Evolutionary conservation across 1,140 invertebrate species (phyloP).

Genomic region (Eupeodes corollae): DNA sequence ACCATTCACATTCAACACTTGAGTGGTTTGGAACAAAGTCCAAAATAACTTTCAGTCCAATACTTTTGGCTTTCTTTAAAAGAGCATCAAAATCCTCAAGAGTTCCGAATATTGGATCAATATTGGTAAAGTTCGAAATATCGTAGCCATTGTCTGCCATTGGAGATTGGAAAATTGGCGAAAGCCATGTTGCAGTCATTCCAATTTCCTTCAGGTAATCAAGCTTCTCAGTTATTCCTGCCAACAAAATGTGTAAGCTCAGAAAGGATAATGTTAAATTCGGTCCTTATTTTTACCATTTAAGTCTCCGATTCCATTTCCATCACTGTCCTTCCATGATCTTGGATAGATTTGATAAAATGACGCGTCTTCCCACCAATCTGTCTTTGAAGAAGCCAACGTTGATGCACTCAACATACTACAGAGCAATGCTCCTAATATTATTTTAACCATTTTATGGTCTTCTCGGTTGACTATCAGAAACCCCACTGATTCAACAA

Average conservation of each 20-base stretch:
- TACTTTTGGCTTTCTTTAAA: slow-evolving; percentile 44
- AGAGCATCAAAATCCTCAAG: slow-evolving; percentile 59
- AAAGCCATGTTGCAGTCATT: slow-evolving; percentile 53
- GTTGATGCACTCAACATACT: too few species aligned
- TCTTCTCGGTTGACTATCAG: too few species aligned
- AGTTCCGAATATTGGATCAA: slow-evolving; percentile 59
- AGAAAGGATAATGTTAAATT: slow-evolving; percentile 14
- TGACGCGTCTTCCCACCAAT: slow-evolving; percentile 61
- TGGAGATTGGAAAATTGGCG: slow-evolving; percentile 56
- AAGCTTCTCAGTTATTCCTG: slow-evolving; percentile 43
- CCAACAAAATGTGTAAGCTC: slow-evolving; percentile 35
- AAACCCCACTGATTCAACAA: too few species aligned
- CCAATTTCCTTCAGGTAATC: slow-evolving; percentile 43
- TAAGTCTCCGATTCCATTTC: slow-evolving; percentile 64
- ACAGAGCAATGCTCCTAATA: too few species aligned
- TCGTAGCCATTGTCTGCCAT: slow-evolving; percentile 64
- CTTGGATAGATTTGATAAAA: slow-evolving; percentile 70
- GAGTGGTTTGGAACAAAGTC: slow-evolving; percentile 68
- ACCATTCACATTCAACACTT: slow-evolving; percentile 63
- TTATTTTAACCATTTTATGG: too few species aligned
- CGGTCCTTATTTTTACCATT: slow-evolving; percentile 33
- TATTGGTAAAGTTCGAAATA: slow-evolving; percentile 57
- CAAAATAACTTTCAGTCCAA: slow-evolving; percentile 49
- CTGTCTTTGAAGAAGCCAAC: slow-evolving; percentile 7
- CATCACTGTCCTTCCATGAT: slow-evolving; percentile 60